Evolutionary conservation across 1,140 invertebrate genomes (phyloP).

Genomic region (Lepidurus packardi): DNA sequence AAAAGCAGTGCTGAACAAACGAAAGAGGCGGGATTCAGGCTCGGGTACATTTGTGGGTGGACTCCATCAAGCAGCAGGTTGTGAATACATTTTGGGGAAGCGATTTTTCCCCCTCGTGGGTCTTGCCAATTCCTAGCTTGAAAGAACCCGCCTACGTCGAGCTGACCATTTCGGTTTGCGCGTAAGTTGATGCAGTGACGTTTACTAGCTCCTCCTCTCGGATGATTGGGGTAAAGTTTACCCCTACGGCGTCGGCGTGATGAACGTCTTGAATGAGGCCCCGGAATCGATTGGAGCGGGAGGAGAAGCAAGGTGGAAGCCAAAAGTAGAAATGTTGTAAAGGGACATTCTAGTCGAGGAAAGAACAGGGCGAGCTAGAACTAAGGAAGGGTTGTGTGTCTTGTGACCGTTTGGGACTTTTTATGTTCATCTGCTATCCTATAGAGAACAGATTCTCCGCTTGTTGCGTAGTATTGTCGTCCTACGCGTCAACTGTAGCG

Average conservation of each 20-base stretch:
- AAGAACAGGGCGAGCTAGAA: neutral
- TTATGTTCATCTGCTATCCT: no score
- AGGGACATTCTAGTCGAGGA: neutral
- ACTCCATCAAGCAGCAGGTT: neutral
- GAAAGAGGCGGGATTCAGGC: neutral
- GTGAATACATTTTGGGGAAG: neutral
- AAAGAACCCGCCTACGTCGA: neutral
- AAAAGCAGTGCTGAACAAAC: neutral
- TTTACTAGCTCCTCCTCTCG: neutral
- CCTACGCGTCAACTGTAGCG: no score
- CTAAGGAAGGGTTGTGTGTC: no score
- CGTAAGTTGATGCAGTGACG: neutral
- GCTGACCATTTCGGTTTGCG: neutral
- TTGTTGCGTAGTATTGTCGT: no score
- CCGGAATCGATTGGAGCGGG: slow-evolving; percentile 6
- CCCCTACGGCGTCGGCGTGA: neutral
- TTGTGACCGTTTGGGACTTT: no score
- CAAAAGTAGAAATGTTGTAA: neutral
- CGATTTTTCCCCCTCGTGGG: neutral
- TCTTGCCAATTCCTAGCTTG: neutral
- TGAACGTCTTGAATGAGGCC: slow-evolving; percentile 12
- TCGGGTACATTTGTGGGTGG: neutral
- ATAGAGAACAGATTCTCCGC: no score
- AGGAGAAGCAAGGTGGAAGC: neutral
- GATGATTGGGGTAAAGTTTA: neutral